Evolutionary conservation across 2,797 vertebrate species (phyloP).

Genomic region (Valencia hispanica): DNA sequence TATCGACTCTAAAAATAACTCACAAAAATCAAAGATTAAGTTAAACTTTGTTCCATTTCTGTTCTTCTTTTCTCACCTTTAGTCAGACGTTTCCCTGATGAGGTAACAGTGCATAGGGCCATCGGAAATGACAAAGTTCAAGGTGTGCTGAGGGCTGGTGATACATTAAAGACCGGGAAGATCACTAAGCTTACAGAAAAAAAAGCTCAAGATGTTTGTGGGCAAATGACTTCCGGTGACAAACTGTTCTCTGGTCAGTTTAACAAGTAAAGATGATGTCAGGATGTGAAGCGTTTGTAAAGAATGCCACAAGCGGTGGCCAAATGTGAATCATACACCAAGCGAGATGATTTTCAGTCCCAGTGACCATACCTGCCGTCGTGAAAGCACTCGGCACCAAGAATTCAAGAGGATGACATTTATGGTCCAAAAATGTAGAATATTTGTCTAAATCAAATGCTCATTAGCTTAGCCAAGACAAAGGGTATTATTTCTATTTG

Average conservation of each 20-base stretch:
- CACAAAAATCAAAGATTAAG: slow-evolving; percentile 5
- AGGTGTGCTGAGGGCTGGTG: slow-evolving; percentile 74
- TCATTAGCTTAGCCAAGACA: neutral
- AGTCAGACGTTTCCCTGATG: slow-evolving; percentile 71
- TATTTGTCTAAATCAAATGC: neutral
- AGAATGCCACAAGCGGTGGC: slow-evolving; percentile 8
- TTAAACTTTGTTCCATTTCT: slow-evolving; percentile 11
- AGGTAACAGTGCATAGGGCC: slow-evolving; percentile 73
- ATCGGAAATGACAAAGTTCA: slow-evolving; percentile 81
- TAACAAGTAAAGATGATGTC: slow-evolving; percentile 30
- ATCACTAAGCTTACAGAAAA: slow-evolving; percentile 33
- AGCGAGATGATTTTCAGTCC: slow-evolving; percentile 2
- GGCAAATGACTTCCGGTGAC: slow-evolving; percentile 24
- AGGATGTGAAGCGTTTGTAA: slow-evolving; percentile 9
- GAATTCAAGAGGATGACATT: slow-evolving; percentile 3
- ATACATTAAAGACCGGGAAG: slow-evolving; percentile 73
- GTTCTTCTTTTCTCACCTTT: slow-evolving; percentile 32
- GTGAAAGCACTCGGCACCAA: slow-evolving; percentile 25
- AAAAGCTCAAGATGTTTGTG: slow-evolving; percentile 20
- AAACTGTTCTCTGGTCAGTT: slow-evolving; percentile 28
- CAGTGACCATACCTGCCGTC: slow-evolving; percentile 39
- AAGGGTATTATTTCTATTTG: neutral
- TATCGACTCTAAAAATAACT: neutral
- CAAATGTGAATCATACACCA: slow-evolving; percentile 29
- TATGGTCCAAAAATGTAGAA: neutral